A percentile compares a stretch with the other conserved stretches of the same genome.
Conservation (phyloP, 2,797 vertebrate genomes). For the Takifugu rubripes region DNA sequence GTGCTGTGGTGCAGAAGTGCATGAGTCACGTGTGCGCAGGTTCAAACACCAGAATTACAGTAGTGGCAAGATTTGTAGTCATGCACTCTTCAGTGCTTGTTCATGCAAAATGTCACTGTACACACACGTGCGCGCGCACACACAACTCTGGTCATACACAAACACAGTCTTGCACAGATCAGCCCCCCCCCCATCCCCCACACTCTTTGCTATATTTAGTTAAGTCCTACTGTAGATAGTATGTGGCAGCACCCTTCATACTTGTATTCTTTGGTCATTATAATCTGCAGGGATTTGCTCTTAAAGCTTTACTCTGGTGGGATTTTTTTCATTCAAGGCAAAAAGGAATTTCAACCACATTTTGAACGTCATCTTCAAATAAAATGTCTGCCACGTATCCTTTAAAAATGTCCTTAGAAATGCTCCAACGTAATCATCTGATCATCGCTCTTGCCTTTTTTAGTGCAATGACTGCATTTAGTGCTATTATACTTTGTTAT, state of each 20-base stretch:
- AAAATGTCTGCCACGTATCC: too few relatives aligned
- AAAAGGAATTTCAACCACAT: too few relatives aligned
- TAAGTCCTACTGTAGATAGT: constrained; percentile 43
- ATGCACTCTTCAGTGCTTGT: too few relatives aligned
- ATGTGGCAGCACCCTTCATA: constrained; percentile 46
- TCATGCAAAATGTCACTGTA: background rate
- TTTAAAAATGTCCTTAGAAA: too few relatives aligned
- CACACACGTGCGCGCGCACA: constrained; percentile 10
- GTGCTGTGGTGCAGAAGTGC: constrained; percentile 1
- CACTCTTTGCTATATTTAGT: constrained; percentile 59
- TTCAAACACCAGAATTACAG: too few relatives aligned
- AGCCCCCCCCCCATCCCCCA: constrained; percentile 38
- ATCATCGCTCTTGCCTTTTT: too few relatives aligned
- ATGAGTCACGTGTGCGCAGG: too few relatives aligned
- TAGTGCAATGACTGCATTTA: too few relatives aligned
- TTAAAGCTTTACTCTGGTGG: constrained; percentile 3
- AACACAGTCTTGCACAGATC: constrained; percentile 27
- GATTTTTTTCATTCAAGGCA: background rate
- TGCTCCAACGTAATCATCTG: too few relatives aligned
- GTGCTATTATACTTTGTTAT: background rate
- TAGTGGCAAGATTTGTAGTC: too few relatives aligned
- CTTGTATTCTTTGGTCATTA: constrained; percentile 29
- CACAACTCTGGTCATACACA: constrained; percentile 38
- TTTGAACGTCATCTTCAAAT: too few relatives aligned
- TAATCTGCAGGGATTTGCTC: constrained; percentile 24